phyloP scores from a whole-genome alignment of 2,888 invertebrate genomes.

The Perizoma flavofasciatum region DNA sequence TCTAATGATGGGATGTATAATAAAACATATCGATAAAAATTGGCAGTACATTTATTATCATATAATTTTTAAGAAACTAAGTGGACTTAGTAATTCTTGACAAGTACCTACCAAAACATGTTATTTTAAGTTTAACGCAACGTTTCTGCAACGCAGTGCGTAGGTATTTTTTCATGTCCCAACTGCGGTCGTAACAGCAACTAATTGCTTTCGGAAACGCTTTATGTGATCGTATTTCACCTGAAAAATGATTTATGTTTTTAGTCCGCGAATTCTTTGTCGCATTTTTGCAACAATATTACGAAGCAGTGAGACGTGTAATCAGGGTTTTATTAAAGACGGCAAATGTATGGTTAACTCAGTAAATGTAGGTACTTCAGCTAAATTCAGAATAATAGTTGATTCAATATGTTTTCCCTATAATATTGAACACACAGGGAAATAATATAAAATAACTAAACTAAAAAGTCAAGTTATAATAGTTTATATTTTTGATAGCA shows the following conservation, averaged over 20 bases:
- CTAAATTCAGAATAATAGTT: too few species aligned
- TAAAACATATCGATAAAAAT: too few species aligned
- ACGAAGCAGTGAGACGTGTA: slow-evolving; percentile 34
- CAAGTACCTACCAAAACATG: too few species aligned
- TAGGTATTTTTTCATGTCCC: slow-evolving; percentile 62
- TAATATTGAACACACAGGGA: too few species aligned
- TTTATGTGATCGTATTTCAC: slow-evolving; percentile 82
- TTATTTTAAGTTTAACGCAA: slow-evolving; percentile 14
- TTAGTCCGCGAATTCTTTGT: slow-evolving; percentile 63
- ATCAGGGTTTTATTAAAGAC: slow-evolving; percentile 33
- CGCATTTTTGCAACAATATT: slow-evolving; percentile 55
- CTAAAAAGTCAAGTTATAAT: too few species aligned
- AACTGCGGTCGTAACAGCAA: slow-evolving; percentile 75
- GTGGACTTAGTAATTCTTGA: too few species aligned
- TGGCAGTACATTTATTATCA: too few species aligned
- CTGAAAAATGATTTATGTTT: slow-evolving; percentile 78
- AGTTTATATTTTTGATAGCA: too few species aligned
- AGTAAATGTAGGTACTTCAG: background rate
- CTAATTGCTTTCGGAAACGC: slow-evolving; percentile 83
- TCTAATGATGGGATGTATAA: too few species aligned
- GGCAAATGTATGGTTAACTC: slow-evolving; percentile 8
- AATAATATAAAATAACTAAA: too few species aligned
- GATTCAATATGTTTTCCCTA: too few species aligned
- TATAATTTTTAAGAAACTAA: too few species aligned
- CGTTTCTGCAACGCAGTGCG: slow-evolving; percentile 44